Evolutionary conservation across 2,113 vertebrate species (phyloP), one percentile per base, ranked within the genome.

Genomic region (Mesocricetus auratus): DNA sequence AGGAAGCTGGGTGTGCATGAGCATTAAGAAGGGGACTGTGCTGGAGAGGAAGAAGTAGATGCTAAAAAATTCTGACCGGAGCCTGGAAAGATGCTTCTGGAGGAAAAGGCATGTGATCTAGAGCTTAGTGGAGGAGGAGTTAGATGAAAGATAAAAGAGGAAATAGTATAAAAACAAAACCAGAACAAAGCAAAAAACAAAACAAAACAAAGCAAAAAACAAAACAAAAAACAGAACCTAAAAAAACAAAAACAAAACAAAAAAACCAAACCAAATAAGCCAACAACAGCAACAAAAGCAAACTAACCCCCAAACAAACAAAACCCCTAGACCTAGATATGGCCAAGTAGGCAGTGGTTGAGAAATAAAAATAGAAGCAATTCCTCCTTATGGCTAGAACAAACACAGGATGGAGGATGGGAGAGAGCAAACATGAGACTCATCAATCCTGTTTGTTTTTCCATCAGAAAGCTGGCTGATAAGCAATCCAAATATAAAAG

Each of bases 381-480:
- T 22, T 50, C 22, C 89, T 93, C 75, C 50, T 56, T 74, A 75
- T 62, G 91, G 56, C 45, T 86, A 22, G 86, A 74, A 77, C 50
- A 42, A 74, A 77, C 50, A 42, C 22, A 91, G 86, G 45, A 53
- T 21, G 21, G 33, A 56, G 56, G n/a, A 5, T n/a, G 2, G 45
- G 33, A 21, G 53, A 82, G 62, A 69, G 22, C 22, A 81, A 78
- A 78, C 2, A 19, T 0, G 21, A 62, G 68, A 62, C 13, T 45
- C 89, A 90, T 53, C 47, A 66, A 2, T 87, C 5, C 62, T 83
- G 53, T 91, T 85, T 94, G 71, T 58, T 78, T 86, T 95, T 79
- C 73, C 79, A 85, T 53, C 64, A 96, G 83, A 75, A 96, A 93
- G 94, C 2, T 71, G 78, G 79, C 73, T 58, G 53, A 83, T 29